Evolutionary conservation across 1,140 invertebrate genomes (phyloP).

Genomic region (Anastrepha ludens): DNA sequence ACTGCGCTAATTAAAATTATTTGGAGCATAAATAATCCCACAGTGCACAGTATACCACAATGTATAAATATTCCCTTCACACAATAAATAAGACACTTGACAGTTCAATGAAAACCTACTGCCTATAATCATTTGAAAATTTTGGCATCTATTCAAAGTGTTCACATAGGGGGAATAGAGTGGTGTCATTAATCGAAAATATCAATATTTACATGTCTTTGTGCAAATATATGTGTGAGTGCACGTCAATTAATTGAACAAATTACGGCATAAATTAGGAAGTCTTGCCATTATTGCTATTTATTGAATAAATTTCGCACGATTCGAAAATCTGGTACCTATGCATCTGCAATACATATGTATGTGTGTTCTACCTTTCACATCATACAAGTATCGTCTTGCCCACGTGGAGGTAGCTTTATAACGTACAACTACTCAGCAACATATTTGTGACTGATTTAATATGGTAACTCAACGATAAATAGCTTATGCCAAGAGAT

Average conservation of each 20-base stretch:
- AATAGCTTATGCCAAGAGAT: too few relatives aligned
- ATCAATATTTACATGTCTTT: background rate
- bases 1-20: background rate
- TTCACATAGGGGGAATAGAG: background rate
- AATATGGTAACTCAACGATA: too few relatives aligned
- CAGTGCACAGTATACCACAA: background rate
- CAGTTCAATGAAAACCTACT: background rate
- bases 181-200: background rate
- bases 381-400: too few relatives aligned
- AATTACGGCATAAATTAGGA: constrained; percentile 20
- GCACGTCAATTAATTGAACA: background rate
- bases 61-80: background rate
- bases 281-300: background rate
- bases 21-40: background rate
- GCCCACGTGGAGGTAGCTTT: too few relatives aligned
- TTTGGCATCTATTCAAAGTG: background rate
- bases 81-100: background rate
- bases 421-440: too few relatives aligned
- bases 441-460: too few relatives aligned
- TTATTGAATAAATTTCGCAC: background rate
- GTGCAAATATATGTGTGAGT: background rate
- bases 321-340: background rate
- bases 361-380: too few relatives aligned
- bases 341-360: too few relatives aligned
- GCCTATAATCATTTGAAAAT: background rate